phyloP scores from a whole-genome alignment of 1,140 invertebrate species.

The Pseudomyrmex pallidus region DNA sequence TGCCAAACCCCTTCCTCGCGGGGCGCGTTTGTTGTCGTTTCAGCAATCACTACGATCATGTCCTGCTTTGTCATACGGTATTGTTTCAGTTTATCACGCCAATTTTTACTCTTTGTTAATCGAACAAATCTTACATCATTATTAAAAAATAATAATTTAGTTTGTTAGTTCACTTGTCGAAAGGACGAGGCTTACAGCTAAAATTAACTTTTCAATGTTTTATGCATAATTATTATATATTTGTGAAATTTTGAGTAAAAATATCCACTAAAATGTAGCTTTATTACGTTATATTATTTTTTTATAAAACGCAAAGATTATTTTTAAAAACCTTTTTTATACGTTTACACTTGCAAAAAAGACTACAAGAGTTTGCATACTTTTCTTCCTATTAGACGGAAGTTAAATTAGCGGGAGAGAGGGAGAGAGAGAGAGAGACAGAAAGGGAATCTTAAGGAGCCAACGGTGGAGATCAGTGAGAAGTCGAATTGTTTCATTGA shows the following conservation, averaged over 20 bases:
- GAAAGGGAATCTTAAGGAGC: conserved; percentile 61
- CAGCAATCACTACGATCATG: conserved; percentile 77
- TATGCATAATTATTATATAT: no score
- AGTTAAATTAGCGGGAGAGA: conserved; percentile 15
- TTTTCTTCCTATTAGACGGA: not conserved
- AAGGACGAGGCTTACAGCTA: no score
- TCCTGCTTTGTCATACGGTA: conserved; percentile 64
- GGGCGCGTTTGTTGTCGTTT: conserved; percentile 74
- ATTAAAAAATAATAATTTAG: not conserved
- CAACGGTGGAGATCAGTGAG: conserved; percentile 69
- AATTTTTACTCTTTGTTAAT: conserved; percentile 29
- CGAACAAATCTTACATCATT: not conserved
- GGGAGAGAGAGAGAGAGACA: no score
- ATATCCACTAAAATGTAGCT: no score
- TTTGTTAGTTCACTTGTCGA: no score
- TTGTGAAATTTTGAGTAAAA: no score
- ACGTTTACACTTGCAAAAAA: no score
- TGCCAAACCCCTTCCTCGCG: conserved; percentile 52
- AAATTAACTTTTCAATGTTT: no score
- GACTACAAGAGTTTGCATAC: conserved; percentile 13
- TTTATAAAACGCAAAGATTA: no score
- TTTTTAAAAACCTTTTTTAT: no score
- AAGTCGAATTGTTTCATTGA: conserved; percentile 84
- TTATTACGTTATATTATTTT: no score
- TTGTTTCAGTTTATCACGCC: conserved; percentile 46